Evolutionary conservation across 1,140 invertebrate genomes (phyloP).

Genomic region (Mactra quadrangularis): DNA sequence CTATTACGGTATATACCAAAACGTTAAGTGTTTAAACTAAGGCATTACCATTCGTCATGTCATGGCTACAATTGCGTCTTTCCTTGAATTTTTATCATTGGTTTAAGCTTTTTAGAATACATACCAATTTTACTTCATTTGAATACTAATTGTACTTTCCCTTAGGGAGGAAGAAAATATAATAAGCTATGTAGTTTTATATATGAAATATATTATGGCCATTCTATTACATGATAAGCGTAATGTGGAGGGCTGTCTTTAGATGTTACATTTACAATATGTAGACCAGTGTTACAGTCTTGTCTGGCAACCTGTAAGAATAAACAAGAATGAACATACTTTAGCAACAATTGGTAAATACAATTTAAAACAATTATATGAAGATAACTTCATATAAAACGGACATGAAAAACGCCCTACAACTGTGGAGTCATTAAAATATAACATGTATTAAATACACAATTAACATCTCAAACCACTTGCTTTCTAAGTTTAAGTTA

Average conservation of each 20-base stretch:
- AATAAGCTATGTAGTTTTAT: too few species aligned
- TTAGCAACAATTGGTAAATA: not conserved
- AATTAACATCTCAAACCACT: not conserved
- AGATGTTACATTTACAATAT: not conserved
- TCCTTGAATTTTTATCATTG: too few species aligned
- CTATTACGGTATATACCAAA: too few species aligned
- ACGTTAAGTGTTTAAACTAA: too few species aligned
- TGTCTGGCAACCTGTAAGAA: not conserved
- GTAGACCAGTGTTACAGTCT: not conserved
- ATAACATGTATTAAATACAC: not conserved
- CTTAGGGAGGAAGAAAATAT: too few species aligned
- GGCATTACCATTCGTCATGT: too few species aligned
- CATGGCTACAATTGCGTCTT: too few species aligned
- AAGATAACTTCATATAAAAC: not conserved
- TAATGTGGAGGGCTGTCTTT: not conserved
- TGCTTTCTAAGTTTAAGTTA: not conserved
- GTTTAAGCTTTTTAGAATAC: too few species aligned
- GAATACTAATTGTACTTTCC: too few species aligned
- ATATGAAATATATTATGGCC: too few species aligned
- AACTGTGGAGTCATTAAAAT: not conserved
- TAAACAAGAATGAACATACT: not conserved
- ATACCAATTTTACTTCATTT: too few species aligned
- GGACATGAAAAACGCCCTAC: not conserved
- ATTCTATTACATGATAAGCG: conserved; percentile 4
- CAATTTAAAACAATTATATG: not conserved